phyloP scores from a whole-genome alignment of 2,113 vertebrate genomes.

The Nyctibius bracteatus region DNA sequence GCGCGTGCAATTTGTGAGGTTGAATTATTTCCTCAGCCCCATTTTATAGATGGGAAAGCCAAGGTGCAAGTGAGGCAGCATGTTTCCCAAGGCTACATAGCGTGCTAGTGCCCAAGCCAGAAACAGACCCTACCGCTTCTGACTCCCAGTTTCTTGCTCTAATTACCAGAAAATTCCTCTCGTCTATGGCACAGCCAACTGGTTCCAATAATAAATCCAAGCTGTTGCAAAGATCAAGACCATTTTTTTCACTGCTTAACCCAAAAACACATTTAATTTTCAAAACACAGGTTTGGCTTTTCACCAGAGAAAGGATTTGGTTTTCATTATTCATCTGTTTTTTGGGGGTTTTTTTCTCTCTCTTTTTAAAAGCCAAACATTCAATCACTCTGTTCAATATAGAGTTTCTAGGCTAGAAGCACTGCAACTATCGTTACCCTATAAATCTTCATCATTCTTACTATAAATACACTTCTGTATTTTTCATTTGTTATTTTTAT shows the following conservation, averaged over 20 bases:
- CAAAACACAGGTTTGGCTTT: constrained; percentile 38
- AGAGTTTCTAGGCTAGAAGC: neutral
- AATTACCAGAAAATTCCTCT: constrained; percentile 36
- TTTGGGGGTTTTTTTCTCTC: neutral
- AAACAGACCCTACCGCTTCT: neutral
- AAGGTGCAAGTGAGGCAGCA: neutral
- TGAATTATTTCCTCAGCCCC: neutral
- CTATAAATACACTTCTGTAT: constrained; percentile 27
- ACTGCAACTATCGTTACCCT: neutral
- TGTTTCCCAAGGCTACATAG: neutral
- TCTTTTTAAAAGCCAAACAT: constrained; percentile 13
- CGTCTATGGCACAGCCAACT: constrained; percentile 23
- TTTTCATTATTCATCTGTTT: neutral
- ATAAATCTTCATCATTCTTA: neutral
- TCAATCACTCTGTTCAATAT: neutral
- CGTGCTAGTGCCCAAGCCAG: neutral
- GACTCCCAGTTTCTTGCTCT: neutral
- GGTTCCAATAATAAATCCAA: constrained; percentile 50
- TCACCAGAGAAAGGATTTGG: neutral
- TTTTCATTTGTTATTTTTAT: constrained; percentile 21
- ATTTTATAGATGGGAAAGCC: neutral
- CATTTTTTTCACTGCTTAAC: constrained; percentile 9
- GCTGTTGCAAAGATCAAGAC: constrained; percentile 26
- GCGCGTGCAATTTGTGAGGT: neutral
- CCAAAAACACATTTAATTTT: neutral